A percentile compares a stretch with the other conserved stretches of the same genome.
These are phyloP conservation scores for Odontocolon sp. DNA, from an alignment of 2,888 invertebrate genomes.

Conservation along the genomic window DNA sequence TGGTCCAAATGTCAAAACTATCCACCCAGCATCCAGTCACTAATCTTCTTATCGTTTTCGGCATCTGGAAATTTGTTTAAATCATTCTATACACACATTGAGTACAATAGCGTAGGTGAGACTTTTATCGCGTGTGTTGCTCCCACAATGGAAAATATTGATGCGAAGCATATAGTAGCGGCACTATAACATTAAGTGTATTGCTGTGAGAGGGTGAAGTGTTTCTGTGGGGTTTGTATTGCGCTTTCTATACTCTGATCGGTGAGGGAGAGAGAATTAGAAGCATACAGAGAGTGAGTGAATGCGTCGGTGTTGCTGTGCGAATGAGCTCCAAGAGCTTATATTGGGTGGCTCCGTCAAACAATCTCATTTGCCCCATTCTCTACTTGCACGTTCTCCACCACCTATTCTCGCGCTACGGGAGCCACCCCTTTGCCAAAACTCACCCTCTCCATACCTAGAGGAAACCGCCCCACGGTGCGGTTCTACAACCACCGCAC, in stretches of 20 bases:
- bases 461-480: slow-evolving; percentile 53
- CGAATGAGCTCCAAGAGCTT: slow-evolving; percentile 56
- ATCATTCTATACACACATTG: background rate
- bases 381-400: slow-evolving; percentile 67
- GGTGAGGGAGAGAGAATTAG: background rate
- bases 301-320: slow-evolving; percentile 23
- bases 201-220: slow-evolving; percentile 43
- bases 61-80: background rate
- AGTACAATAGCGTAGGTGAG: background rate
- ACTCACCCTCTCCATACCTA: slow-evolving; percentile 60
- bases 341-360: slow-evolving; percentile 77
- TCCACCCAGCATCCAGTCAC: no score
- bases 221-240: slow-evolving; percentile 30
- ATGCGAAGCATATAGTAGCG: slow-evolving; percentile 23
- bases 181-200: slow-evolving; percentile 29
- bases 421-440: slow-evolving; percentile 60
- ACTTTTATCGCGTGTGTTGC: slow-evolving; percentile 45
- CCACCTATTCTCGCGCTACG: slow-evolving; percentile 64
- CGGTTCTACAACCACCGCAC: slow-evolving; percentile 60
- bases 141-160: slow-evolving; percentile 47
- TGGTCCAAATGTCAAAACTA: no score
- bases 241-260: slow-evolving; percentile 28
- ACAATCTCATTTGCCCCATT: slow-evolving; percentile 78
- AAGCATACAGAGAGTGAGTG: no score
- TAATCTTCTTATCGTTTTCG: no score